A percentile compares a stretch with the other conserved stretches of the same genome.
Conservation (phyloP, 2,797 vertebrate species). For the Girardinus metallicus region DNA sequence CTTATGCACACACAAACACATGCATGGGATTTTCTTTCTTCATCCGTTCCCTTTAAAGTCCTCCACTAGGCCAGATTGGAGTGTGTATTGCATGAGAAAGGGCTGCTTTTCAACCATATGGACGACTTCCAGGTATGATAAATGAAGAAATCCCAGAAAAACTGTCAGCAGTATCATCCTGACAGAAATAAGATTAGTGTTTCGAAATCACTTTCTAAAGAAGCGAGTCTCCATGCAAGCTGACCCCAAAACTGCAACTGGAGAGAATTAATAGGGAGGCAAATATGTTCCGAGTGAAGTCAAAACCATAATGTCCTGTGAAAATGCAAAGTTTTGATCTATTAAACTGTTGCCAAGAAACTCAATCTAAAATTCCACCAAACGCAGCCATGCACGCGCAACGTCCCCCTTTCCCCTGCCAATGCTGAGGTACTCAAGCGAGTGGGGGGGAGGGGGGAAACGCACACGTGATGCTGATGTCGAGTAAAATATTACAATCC, state of each 20-base stretch:
- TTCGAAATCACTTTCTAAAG: slow-evolving; percentile 9
- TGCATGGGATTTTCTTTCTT: slow-evolving; percentile 45
- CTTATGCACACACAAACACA: not conserved
- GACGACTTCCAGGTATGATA: slow-evolving; percentile 6
- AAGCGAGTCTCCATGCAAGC: not conserved
- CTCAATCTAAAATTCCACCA: slow-evolving; percentile 12
- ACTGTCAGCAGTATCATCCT: slow-evolving; percentile 13
- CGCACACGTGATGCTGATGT: slow-evolving; percentile 3
- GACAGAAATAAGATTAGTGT: slow-evolving; percentile 5
- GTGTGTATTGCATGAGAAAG: slow-evolving; percentile 51
- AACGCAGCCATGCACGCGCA: not conserved
- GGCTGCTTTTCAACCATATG: slow-evolving; percentile 26
- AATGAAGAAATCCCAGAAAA: slow-evolving; percentile 35
- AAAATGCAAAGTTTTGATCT: slow-evolving; percentile 6
- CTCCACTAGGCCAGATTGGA: slow-evolving; percentile 43
- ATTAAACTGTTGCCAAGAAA: slow-evolving; percentile 16
- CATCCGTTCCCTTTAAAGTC: slow-evolving; percentile 40
- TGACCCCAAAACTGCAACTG: not conserved
- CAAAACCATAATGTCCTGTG: not conserved
- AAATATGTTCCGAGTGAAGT: slow-evolving; percentile 20
- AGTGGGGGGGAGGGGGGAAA: not conserved
- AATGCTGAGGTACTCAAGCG: not conserved
- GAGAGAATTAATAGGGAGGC: slow-evolving; percentile 8
- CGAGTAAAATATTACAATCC: not conserved
- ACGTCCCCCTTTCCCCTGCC: not conserved